These are phyloP conservation scores for chimpanzee (Pan troglodytes) DNA, from an alignment of 2,113 vertebrate species.

Conservation along the genomic window NHGRI_mPanTro3-v2.1_pri NC_072402.2:88201501-88202000, in stretches of 20 bases:
- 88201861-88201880: not conserved
- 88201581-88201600: not conserved
- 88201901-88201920: not conserved
- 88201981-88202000: not conserved
- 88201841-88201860: not conserved
- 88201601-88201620: not conserved
- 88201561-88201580: not conserved
- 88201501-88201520: not conserved
- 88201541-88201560: not conserved
- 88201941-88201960: not conserved
- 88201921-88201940: not conserved
- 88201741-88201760: not conserved
- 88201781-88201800: not conserved
- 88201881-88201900: not conserved
- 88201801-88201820: not conserved
- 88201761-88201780: not conserved
- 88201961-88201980: not conserved
- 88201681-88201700: not conserved
- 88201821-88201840: not conserved
- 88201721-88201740: fast-evolving
- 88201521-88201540: not conserved
- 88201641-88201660: too few relatives aligned
- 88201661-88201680: fast-evolving
- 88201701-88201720: not conserved
- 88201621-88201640: not conserved